phyloP scores from a whole-genome alignment of 2,797 vertebrate species.

The Urocyon cinereoargenteus region DNA sequence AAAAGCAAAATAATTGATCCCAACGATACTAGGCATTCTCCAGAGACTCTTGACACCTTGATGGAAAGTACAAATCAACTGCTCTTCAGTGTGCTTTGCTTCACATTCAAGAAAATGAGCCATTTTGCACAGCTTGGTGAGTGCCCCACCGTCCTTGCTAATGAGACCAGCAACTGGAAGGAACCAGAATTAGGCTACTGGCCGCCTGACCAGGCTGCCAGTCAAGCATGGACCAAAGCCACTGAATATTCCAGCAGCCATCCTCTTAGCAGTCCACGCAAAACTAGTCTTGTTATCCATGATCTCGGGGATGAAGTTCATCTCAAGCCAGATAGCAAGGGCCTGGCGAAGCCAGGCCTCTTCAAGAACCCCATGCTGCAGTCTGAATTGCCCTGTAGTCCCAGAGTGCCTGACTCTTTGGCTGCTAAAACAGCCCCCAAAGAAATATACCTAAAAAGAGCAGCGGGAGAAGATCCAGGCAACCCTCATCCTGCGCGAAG shows the following conservation, averaged over 20 bases:
- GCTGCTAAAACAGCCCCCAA: constrained; percentile 78
- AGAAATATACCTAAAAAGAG: constrained; percentile 84
- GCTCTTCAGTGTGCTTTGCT: constrained; percentile 93
- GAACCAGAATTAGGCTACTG: constrained; percentile 83
- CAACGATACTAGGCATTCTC: background rate
- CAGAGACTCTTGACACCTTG: constrained; percentile 88
- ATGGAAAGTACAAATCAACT: constrained; percentile 92
- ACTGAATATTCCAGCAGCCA: constrained; percentile 47
- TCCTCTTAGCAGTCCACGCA: background rate
- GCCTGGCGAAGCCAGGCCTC: background rate
- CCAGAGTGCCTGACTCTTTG: constrained; percentile 20
- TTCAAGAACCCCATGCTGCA: constrained; percentile 45
- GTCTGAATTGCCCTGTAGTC: constrained; percentile 65
- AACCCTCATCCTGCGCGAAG: constrained; percentile 80
- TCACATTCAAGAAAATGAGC: constrained; percentile 94
- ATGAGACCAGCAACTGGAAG: constrained; percentile 79
- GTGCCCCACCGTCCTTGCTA: constrained; percentile 84
- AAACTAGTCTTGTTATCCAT: background rate
- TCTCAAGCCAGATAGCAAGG: constrained; percentile 49
- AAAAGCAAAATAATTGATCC: constrained; percentile 87
- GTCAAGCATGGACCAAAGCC: constrained; percentile 61
- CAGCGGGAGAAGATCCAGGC: constrained; percentile 85
- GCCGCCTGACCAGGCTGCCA: constrained; percentile 80
- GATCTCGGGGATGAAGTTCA: constrained; percentile 43
- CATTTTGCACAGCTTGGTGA: constrained; percentile 89